Evolutionary conservation across 2,113 vertebrate genomes (phyloP).

Genomic region (Nyctibius bracteatus): DNA sequence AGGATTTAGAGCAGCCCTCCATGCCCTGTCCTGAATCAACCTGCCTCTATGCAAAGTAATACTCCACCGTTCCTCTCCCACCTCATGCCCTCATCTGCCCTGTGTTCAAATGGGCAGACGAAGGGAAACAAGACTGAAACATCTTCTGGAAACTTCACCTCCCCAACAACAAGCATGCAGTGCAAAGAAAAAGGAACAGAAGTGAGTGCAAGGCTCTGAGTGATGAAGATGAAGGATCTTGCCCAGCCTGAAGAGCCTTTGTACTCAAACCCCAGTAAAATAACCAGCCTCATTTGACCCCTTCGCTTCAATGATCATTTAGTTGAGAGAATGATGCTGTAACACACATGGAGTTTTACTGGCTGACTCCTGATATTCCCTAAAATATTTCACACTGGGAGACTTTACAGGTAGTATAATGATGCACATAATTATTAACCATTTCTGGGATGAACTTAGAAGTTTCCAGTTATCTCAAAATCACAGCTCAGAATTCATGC

Average conservation of each 20-base stretch:
- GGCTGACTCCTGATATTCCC: neutral
- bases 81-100: neutral
- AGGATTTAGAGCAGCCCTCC: neutral
- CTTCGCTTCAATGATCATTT: neutral
- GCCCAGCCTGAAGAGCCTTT: neutral
- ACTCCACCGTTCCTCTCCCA: fast-evolving
- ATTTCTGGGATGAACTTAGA: neutral
- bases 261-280: neutral
- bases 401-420: neutral
- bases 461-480: neutral
- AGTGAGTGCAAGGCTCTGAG: neutral
- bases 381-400: neutral
- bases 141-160: neutral
- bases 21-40: neutral
- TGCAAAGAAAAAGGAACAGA: neutral
- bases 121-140: neutral
- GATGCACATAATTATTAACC: neutral
- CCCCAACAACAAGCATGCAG: neutral
- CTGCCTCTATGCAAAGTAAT: fast-evolving
- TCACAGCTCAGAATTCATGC: neutral
- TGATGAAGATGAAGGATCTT: neutral
- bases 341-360: neutral
- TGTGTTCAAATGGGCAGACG: neutral
- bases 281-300: neutral
- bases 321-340: neutral